phyloP scores from a whole-genome alignment of 2,797 vertebrate species.

The Gorsachius magnificus region DNA sequence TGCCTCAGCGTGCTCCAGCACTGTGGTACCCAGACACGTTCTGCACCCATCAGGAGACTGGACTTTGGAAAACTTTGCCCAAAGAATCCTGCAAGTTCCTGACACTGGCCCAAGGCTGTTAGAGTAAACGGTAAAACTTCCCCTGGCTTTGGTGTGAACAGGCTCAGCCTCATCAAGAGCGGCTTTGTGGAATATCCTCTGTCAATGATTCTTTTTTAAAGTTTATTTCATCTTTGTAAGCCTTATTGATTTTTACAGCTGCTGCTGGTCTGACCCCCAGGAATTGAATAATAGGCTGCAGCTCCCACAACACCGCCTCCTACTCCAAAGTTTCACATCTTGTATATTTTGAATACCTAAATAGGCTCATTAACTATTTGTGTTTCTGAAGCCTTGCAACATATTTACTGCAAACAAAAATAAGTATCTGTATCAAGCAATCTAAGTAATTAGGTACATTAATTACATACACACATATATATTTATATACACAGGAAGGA shows the following conservation, averaged over 20 bases:
- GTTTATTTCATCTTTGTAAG: conserved; percentile 40
- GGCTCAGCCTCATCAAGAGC: background rate
- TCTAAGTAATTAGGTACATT: background rate
- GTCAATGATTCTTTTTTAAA: background rate
- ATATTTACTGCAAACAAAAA: conserved; percentile 25
- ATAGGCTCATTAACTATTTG: background rate
- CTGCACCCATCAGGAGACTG: background rate
- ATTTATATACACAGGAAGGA: background rate
- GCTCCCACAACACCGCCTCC: background rate
- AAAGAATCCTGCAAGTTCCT: background rate
- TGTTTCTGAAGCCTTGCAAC: background rate
- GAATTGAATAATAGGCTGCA: background rate
- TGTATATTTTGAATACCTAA: conserved; percentile 11
- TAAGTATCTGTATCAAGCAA: background rate
- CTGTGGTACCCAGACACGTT: background rate
- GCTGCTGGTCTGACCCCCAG: conserved; percentile 23
- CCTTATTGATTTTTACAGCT: conserved; percentile 40
- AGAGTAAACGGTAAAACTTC: background rate
- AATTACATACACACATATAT: background rate
- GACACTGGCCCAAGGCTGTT: background rate
- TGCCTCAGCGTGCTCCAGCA: background rate
- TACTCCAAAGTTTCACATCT: background rate
- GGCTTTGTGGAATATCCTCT: background rate
- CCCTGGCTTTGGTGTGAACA: fast-evolving
- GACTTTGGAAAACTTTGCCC: background rate